Evolutionary conservation across 1,140 invertebrate species (phyloP).

Genomic region (Brachionus manjavacas): DNA sequence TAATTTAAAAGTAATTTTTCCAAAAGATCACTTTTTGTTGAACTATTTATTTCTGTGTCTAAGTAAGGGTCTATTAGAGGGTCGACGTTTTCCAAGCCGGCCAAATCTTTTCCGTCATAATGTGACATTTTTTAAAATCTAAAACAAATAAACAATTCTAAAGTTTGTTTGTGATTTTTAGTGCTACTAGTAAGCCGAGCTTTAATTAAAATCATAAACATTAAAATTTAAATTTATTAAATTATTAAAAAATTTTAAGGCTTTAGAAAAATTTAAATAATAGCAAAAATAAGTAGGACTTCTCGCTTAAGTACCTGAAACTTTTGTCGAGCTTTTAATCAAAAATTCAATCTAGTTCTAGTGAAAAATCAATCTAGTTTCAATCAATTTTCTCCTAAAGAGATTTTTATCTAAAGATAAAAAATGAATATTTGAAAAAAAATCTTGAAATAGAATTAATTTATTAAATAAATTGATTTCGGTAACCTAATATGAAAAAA

Average conservation of each 20-base stretch:
- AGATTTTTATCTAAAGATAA: not conserved
- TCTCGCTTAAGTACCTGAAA: not conserved
- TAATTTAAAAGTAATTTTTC: conserved; percentile 45
- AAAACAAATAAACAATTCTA: not conserved
- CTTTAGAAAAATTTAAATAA: not conserved
- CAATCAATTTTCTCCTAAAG: not conserved
- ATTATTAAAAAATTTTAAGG: not conserved
- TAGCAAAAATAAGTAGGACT: not conserved
- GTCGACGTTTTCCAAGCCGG: not conserved
- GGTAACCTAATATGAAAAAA: not conserved
- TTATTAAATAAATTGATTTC: not conserved
- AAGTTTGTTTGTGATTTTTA: not conserved
- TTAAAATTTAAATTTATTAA: not conserved
- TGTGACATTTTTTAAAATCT: conserved; percentile 2
- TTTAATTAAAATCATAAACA: not conserved
- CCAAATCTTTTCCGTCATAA: not conserved
- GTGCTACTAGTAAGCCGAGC: not conserved
- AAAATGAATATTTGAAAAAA: not conserved
- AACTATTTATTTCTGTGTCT: not conserved
- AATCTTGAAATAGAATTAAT: not conserved
- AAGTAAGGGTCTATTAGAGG: not conserved
- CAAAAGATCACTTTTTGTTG: not conserved
- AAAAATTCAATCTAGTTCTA: not conserved
- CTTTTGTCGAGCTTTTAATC: not conserved
- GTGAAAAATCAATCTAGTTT: not conserved